Base-by-base conservation (phyloP, 2,888 invertebrate species). In the Epinotia demarniana region DNA sequence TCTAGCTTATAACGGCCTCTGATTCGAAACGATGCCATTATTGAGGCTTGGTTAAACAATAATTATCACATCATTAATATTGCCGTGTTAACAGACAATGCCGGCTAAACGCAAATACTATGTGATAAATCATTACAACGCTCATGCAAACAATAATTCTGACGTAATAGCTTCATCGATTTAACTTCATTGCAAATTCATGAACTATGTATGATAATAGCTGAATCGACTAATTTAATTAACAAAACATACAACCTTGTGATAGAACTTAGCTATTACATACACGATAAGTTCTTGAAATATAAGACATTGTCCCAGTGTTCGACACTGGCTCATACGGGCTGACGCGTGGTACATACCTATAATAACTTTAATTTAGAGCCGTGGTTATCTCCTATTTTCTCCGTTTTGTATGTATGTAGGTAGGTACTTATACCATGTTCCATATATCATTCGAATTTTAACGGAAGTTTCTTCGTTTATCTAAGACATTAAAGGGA, bases 61-160 rank as follows among this genome's bases (percentile, higher is more conserved):
- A 49, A 53, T 39, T 62, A 63, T 60, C 19, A 23, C 43, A 60
- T 58, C 58, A 60, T 69, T 69, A 60, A 60, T 60, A 60, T 46
- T 69, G 16, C 68, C 57, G 23, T 46, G 43, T 27, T 46, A 18
- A 46, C 46, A 62, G 39, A 12, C 53, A 58, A 64, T 57, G 19
- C n/a, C n/a, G 23, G n/a, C 46, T 46, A 58, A 66, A 73, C 8
- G 72, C 66, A 66, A 73, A 73, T 60, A 66, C 72, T 33, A 33
- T 55, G 11, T 16, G 66, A 46, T 58, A 60, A 57, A 60, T 69
- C 46, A 58, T 69, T 69, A 69, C 18, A 11, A 6, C 12, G 4
- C 39, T 73, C 67, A 49, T 61, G 70, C 61, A 61, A 73, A 67
- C 61, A 73, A 55, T 46, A 12, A 64, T 49, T 69, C 46, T 57